phyloP scores from a whole-genome alignment of 2,113 vertebrate genomes.

The Microtus oregoni region DNA sequence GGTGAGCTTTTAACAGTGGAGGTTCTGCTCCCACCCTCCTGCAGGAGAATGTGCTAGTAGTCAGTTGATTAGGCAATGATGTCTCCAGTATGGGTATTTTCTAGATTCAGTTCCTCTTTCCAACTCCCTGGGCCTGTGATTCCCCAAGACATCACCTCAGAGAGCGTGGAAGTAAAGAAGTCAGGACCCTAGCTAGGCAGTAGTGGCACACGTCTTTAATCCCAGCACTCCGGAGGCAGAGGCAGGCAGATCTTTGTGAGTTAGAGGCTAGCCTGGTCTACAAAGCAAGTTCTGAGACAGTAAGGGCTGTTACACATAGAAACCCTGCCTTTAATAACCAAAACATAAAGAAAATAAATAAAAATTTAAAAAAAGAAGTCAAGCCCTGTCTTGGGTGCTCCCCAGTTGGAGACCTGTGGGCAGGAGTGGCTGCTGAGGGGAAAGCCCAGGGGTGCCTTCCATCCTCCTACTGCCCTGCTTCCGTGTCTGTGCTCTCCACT shows the following conservation, averaged over 20 bases:
- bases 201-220: neutral
- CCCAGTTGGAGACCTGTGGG: no score
- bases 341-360: neutral
- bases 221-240: neutral
- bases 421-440: neutral
- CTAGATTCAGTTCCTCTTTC: neutral
- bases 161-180: neutral
- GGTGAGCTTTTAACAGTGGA: no score
- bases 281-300: neutral
- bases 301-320: neutral
- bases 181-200: neutral
- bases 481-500: no score
- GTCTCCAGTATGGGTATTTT: neutral
- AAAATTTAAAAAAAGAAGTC: neutral
- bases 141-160: neutral
- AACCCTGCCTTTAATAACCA: neutral
- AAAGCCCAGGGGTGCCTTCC: no score
- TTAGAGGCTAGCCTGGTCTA: neutral
- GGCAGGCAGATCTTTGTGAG: neutral
- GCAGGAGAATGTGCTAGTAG: neutral
- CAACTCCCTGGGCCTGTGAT: neutral
- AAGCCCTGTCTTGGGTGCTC: no score
- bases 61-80: neutral
- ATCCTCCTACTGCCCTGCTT: no score
- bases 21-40: neutral